Evolutionary conservation across 2,888 invertebrate genomes (phyloP), one percentile per base, ranked within the genome.

Genomic region (Aethes cnicana): DNA sequence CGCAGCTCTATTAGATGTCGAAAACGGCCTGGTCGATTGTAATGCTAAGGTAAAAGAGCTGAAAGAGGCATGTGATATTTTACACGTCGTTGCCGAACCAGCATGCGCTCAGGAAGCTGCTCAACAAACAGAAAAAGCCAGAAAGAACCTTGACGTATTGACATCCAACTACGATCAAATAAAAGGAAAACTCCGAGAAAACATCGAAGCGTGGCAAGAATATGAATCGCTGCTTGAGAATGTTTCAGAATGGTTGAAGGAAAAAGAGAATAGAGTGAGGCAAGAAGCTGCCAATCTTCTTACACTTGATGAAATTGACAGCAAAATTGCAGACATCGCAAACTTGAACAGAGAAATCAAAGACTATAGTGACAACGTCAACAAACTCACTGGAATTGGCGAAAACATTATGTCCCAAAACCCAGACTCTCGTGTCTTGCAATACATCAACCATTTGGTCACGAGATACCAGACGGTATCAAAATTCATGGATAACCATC

Each of bases 351-450:
- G 91, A 56, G 92, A 94, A 62, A 92, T 96, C 0, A 81, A 90
- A 25, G 86, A 91, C 4, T 94, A 94, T 58, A 92, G 92, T 50
- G 88, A 83, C 1, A 92, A 94, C 68, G 90, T 97, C 12, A 90
- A 91, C 21, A 92, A 93, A 54, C 81, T 97, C 12, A 91, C 92
- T 8, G 87, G 90, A 18, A 88, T 95, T 2, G 94, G 95, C 1
- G 93, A 94, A 44, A 91, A 93, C 59, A 92, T 98, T 30, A 89
- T 94, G 20, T 91, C 93, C 53, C 92, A 94, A 66, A 94, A 95
- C 72, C 95, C 96, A 0, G 97, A 97, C 70, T 95, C 95, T 0
- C 91, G 97, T 32, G 94, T 96, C 8, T 91, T 93, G 1, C 96
- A 97, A 70, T 94, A 95, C 72, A 94, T 95, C 0, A 93, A 92